A percentile compares a stretch with the other conserved stretches of the same genome.
phyloP scores from a whole-genome alignment of 1,140 invertebrate species.

The Cydia fagiglandana region DNA sequence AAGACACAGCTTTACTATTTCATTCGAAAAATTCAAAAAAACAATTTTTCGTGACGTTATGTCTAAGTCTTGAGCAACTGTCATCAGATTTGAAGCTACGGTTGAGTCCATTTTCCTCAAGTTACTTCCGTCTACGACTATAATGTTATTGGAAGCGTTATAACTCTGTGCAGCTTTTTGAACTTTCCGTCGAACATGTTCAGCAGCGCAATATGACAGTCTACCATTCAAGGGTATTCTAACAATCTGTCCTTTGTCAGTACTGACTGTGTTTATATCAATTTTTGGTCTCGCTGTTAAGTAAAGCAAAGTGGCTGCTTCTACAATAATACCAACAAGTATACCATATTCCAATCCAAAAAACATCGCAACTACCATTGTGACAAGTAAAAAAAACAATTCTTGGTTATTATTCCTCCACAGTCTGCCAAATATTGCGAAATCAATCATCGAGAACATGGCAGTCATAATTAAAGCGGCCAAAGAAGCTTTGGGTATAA shows the following conservation, averaged over 20 bases:
- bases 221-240: conserved; percentile 49
- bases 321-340: conserved; percentile 57
- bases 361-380: conserved; percentile 54
- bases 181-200: conserved; percentile 56
- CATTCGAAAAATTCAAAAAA: conserved; percentile 59
- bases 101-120: conserved; percentile 66
- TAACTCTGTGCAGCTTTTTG: conserved; percentile 44
- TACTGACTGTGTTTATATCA: conserved; percentile 45
- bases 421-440: conserved; percentile 51
- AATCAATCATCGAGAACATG: conserved; percentile 70
- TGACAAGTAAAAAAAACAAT: conserved; percentile 51
- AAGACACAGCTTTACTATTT: conserved; percentile 55
- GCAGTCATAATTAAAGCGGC: conserved; percentile 69
- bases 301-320: conserved; percentile 59
- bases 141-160: conserved; percentile 36
- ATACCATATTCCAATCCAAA: conserved; percentile 71
- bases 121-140: conserved; percentile 59
- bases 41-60: conserved; percentile 49
- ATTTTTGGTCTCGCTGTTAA: conserved; percentile 54
- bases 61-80: conserved; percentile 59
- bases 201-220: conserved; percentile 65
- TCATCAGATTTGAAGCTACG: conserved; percentile 62
- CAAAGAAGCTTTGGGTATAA: conserved; percentile 69
- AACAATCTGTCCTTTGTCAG: conserved; percentile 45
- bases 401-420: conserved; percentile 64